phyloP scores from a whole-genome alignment of 2,113 vertebrate genomes.

The Gobiocypris rarus region DNA sequence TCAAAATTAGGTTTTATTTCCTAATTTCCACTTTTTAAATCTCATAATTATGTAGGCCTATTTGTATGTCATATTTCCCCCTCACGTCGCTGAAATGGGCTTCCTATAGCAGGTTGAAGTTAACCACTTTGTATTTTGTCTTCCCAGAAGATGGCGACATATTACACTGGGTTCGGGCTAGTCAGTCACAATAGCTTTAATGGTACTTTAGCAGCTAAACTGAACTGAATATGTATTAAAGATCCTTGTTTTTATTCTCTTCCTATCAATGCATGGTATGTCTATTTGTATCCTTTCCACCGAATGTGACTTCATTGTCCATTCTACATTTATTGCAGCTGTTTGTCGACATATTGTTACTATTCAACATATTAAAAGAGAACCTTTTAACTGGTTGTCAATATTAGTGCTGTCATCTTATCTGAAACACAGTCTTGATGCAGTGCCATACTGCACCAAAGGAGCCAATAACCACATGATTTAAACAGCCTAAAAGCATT shows the following conservation, averaged over 20 bases:
- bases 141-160: constrained; percentile 33
- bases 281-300: not conserved
- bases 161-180: not conserved
- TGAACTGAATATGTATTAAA: not conserved
- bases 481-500: not conserved
- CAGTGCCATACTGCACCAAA: constrained; percentile 28
- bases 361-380: not conserved
- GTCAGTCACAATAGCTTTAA: not conserved
- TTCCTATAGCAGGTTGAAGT: not conserved
- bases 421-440: constrained; percentile 3
- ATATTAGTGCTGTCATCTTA: not conserved
- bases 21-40: too few relatives aligned
- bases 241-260: not conserved
- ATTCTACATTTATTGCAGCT: not conserved
- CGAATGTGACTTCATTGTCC: not conserved
- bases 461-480: not conserved
- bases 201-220: not conserved
- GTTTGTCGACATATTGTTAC: not conserved
- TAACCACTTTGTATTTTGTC: not conserved
- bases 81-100: too few relatives aligned
- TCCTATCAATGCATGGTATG: not conserved
- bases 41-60: too few relatives aligned
- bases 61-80: too few relatives aligned
- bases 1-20: too few relatives aligned
- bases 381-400: not conserved